A percentile compares a stretch with the other conserved stretches of the same genome.
Evolutionary conservation across 1,140 invertebrate species (phyloP).

Genomic region (Platyscapa corneri): DNA sequence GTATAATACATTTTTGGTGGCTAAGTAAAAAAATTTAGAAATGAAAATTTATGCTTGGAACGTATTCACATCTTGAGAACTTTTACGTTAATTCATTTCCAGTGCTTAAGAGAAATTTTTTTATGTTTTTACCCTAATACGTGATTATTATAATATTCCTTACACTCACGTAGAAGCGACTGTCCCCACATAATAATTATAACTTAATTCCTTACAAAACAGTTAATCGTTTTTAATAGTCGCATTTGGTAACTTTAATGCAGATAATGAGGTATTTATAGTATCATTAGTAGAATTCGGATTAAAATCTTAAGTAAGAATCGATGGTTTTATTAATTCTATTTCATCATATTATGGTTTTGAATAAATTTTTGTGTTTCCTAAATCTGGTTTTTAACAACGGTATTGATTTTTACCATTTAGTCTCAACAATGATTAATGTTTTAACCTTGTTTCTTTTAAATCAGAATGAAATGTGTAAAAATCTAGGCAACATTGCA

Average conservation of each 20-base stretch:
- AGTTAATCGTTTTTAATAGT: not conserved
- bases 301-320: not conserved
- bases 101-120: not conserved
- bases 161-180: not conserved
- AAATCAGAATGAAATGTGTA: no score
- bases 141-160: not conserved
- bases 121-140: not conserved
- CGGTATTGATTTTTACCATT: no score
- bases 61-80: not conserved
- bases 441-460: not conserved
- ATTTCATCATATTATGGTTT: no score
- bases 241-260: not conserved
- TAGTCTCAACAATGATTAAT: not conserved
- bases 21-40: no score
- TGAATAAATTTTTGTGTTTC: no score
- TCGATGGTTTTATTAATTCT: not conserved
- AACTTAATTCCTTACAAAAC: not conserved
- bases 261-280: conserved; percentile 8
- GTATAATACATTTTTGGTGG: no score
- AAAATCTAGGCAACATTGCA: no score
- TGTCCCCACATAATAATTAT: not conserved
- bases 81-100: not conserved
- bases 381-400: no score
- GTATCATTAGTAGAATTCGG: not conserved
- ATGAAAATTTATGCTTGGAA: not conserved